phyloP scores from a whole-genome alignment of 1,140 invertebrate species.

The Zaprionus kolodkinae region DNA sequence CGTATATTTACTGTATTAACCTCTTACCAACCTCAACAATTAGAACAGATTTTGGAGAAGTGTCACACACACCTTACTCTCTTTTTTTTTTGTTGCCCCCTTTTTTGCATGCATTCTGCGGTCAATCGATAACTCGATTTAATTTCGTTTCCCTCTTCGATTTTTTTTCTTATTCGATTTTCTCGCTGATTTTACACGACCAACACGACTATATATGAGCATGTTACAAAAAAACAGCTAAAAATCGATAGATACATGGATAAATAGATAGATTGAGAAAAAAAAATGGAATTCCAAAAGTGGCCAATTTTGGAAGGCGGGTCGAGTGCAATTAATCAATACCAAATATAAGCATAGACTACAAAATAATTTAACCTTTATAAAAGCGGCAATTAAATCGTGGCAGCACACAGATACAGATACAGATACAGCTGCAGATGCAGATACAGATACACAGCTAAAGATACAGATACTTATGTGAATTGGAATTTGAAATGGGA shows the following conservation, averaged over 20 bases:
- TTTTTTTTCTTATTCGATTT: slow-evolving; percentile 11
- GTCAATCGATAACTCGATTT: slow-evolving; percentile 38
- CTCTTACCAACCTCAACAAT: neutral
- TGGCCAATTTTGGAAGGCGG: slow-evolving; percentile 67
- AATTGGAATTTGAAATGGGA: slow-evolving; percentile 54
- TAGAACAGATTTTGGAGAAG: slow-evolving; percentile 66
- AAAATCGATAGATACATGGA: neutral
- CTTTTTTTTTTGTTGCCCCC: slow-evolving; percentile 6
- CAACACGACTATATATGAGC: neutral
- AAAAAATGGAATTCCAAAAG: slow-evolving; percentile 34
- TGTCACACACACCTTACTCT: slow-evolving; percentile 51
- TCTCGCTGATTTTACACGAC: slow-evolving; percentile 8
- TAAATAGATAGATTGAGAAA: neutral
- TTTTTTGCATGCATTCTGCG: slow-evolving; percentile 18
- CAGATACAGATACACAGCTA: slow-evolving; percentile 6
- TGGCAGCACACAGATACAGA: slow-evolving; percentile 30
- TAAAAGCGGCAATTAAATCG: slow-evolving; percentile 72
- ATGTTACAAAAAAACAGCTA: neutral
- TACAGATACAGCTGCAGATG: slow-evolving; percentile 20
- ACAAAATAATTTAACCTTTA: slow-evolving; percentile 82
- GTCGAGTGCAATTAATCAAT: slow-evolving; percentile 79
- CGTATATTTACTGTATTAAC: slow-evolving; percentile 19
- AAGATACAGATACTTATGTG: slow-evolving; percentile 33
- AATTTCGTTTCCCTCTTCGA: neutral
- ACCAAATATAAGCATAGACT: slow-evolving; percentile 75